These are phyloP conservation scores for Spisula solida DNA, from an alignment of 2,888 invertebrate genomes.

Conservation along the genomic window DNA sequence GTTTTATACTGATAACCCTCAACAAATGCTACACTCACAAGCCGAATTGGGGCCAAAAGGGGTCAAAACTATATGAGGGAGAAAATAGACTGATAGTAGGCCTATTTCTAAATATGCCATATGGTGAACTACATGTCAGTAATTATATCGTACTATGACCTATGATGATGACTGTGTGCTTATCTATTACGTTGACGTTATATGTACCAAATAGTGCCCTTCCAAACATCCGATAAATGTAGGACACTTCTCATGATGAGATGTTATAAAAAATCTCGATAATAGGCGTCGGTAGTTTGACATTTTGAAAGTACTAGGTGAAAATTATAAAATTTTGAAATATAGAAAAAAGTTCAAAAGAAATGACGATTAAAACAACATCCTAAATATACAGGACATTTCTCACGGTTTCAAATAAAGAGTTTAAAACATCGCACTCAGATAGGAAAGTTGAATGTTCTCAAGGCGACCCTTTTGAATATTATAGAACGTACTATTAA, in stretches of 20 bases:
- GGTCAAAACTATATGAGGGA: neutral
- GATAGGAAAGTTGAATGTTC: no score
- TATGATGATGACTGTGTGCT: neutral
- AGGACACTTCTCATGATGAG: neutral
- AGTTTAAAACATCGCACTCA: no score
- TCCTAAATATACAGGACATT: neutral
- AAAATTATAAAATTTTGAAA: neutral
- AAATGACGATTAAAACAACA: neutral
- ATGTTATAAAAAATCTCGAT: neutral
- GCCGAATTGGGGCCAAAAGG: neutral
- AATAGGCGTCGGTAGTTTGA: neutral
- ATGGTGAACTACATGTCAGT: neutral
- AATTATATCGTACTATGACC: neutral
- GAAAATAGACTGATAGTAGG: neutral
- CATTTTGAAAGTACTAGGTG: neutral
- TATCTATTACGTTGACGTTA: neutral
- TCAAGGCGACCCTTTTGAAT: no score
- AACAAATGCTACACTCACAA: conserved; percentile 13
- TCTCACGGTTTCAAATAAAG: neutral
- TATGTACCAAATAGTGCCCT: neutral
- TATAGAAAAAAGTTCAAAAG: neutral
- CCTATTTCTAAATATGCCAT: neutral
- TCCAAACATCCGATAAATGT: neutral
- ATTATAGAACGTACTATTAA: no score
- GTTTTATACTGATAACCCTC: neutral